Percentiles rank a stretch among this genome's conserved stretches.
These are phyloP conservation scores for Sphaerodactylus townsendi DNA, from an alignment of 2,113 vertebrate genomes.

Conservation along the genomic window DNA sequence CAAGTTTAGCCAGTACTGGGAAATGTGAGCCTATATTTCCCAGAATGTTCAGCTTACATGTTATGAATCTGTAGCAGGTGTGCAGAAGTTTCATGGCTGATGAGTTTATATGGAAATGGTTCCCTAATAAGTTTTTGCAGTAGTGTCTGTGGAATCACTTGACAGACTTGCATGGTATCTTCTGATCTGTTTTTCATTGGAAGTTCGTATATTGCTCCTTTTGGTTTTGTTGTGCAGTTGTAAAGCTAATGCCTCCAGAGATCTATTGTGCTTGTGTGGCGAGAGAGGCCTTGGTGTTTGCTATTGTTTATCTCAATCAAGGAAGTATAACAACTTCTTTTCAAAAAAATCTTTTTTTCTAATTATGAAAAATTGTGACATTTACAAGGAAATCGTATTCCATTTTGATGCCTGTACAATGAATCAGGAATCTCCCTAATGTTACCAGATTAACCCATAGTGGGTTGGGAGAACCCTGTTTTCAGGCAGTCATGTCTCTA, in stretches of 20 bases:
- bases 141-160: not conserved
- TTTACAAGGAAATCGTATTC: not conserved
- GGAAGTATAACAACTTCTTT: not conserved
- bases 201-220: not conserved
- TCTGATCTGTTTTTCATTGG: not conserved
- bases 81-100: not conserved
- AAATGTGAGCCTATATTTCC: not conserved
- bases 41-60: not conserved
- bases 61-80: not conserved
- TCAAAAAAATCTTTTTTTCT: not conserved
- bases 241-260: not conserved
- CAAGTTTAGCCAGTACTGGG: not conserved
- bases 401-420: not conserved
- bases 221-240: not conserved
- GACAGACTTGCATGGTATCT: not conserved
- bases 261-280: not conserved
- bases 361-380: not conserved
- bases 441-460: no score
- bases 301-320: not conserved
- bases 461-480: no score
- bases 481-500: no score
- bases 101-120: not conserved
- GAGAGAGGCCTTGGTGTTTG: not conserved
- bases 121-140: not conserved
- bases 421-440: not conserved